phyloP scores from a whole-genome alignment of 2,797 vertebrate species.

The Lepilemur ruficaudatus region DNA sequence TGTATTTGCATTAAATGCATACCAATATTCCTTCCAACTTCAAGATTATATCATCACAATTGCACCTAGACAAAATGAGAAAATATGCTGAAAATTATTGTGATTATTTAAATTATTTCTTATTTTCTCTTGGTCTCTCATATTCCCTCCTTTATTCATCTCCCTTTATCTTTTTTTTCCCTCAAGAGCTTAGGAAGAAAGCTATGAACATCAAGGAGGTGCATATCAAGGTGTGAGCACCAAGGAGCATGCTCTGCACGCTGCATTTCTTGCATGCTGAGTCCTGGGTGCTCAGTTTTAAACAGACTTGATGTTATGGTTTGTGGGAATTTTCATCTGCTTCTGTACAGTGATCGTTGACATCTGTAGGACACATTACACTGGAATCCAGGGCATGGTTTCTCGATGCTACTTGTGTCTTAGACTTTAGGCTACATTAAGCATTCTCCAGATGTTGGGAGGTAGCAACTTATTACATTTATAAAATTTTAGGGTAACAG shows the following conservation, averaged over 20 bases:
- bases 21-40: neutral
- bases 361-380: neutral
- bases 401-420: neutral
- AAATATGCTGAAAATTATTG: neutral
- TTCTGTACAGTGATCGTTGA: neutral
- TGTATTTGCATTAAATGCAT: neutral
- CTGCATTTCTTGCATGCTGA: neutral
- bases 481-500: neutral
- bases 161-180: neutral
- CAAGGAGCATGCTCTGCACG: neutral
- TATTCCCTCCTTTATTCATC: neutral
- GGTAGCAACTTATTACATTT: neutral
- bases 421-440: neutral
- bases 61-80: neutral
- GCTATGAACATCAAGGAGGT: rapidly evolving
- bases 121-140: neutral
- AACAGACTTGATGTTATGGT: neutral
- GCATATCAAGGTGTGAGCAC: too few relatives aligned
- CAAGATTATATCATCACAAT: neutral
- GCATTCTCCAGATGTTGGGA: neutral
- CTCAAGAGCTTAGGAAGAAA: neutral
- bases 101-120: neutral
- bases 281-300: neutral
- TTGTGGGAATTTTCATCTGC: neutral
- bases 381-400: neutral